Evolutionary conservation across 2,797 vertebrate genomes (phyloP).

Genomic region (Platalea minor): DNA sequence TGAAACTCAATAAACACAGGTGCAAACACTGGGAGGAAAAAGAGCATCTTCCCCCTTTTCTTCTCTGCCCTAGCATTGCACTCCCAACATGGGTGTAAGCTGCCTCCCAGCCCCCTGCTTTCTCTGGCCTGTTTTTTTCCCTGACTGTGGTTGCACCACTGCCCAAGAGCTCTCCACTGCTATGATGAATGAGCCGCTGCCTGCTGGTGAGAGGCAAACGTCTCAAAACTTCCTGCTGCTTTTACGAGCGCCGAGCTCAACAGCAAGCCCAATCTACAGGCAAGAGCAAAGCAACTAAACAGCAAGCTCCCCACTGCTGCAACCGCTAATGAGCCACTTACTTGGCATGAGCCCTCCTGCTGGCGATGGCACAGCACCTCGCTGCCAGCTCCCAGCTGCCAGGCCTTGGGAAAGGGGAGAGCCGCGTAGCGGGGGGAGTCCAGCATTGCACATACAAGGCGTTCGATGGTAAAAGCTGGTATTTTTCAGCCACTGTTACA

Average conservation of each 20-base stretch:
- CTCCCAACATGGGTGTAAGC: neutral
- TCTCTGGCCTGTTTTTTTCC: neutral
- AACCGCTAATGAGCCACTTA: neutral
- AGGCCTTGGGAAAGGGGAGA: neutral
- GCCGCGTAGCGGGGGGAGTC: fast-evolving
- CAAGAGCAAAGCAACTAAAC: neutral
- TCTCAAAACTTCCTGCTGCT: neutral
- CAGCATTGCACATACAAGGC: neutral
- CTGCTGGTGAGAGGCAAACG: neutral
- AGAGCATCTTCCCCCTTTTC: neutral
- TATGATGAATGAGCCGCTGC: neutral
- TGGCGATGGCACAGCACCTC: neutral
- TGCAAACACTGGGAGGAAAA: neutral
- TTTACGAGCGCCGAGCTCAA: neutral
- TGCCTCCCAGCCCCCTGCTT: neutral
- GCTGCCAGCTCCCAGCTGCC: slow-evolving; percentile 9
- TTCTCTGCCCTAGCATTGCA: neutral
- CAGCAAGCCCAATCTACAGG: neutral
- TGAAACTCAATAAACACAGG: neutral
- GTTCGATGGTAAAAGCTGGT: neutral
- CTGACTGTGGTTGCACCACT: neutral
- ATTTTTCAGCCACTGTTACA: neutral
- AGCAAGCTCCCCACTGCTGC: neutral
- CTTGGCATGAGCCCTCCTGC: slow-evolving; percentile 29
- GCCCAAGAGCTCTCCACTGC: neutral